phyloP scores from a whole-genome alignment of 2,113 vertebrate genomes.

The Anthoscopus minutus region DNA sequence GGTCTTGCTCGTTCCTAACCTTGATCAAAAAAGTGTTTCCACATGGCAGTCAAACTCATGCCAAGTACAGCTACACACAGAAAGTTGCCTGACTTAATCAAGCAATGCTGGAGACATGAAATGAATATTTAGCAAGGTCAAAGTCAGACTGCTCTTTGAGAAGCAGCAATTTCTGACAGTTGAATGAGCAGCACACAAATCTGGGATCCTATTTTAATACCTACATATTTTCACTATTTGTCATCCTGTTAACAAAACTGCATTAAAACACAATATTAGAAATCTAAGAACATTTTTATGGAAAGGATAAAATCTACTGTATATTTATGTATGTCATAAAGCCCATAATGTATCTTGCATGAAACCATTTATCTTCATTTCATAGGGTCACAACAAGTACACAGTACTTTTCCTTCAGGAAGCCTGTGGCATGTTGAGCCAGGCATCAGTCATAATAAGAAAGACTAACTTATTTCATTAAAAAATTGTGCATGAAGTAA shows the following conservation, averaged over 20 bases:
- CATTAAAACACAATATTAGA: constrained; percentile 55
- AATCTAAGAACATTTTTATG: constrained; percentile 52
- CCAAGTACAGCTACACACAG: neutral
- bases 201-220: constrained; percentile 40
- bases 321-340: constrained; percentile 63
- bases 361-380: constrained; percentile 68
- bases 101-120: constrained; percentile 3
- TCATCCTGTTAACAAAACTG: constrained; percentile 57
- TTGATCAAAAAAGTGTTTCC: constrained; percentile 54
- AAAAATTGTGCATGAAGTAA: constrained; percentile 42
- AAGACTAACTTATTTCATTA: constrained; percentile 57
- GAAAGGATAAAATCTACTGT: constrained; percentile 37
- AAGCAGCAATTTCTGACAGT: constrained; percentile 29
- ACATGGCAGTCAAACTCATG: constrained; percentile 13
- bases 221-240: constrained; percentile 40
- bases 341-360: constrained; percentile 62
- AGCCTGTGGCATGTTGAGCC: constrained; percentile 25
- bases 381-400: constrained; percentile 66
- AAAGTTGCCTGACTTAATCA: constrained; percentile 44
- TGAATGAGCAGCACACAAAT: constrained; percentile 29
- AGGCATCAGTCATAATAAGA: constrained; percentile 41
- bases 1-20: constrained; percentile 49
- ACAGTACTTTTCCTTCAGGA: constrained; percentile 58
- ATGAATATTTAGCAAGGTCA: constrained; percentile 56
- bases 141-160: constrained; percentile 27